Percentiles rank a stretch among this genome's conserved stretches.
These are phyloP conservation scores for Hoplias malabaricus DNA, from an alignment of 2,113 vertebrate genomes.

Conservation along the genomic window DNA sequence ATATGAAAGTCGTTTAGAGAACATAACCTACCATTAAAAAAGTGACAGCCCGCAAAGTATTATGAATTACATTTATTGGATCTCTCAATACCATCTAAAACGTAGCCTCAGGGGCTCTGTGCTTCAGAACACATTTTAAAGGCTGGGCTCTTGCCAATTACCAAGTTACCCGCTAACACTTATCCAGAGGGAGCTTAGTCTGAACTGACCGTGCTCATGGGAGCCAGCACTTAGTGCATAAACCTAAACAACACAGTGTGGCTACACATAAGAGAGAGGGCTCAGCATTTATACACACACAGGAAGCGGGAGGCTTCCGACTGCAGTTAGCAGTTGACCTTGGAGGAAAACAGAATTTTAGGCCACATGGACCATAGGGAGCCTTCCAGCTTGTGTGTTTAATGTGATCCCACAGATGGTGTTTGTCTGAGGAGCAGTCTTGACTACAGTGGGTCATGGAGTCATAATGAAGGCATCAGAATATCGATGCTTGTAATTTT, in stretches of 20 bases:
- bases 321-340: not conserved
- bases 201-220: not conserved
- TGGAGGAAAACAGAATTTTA: not conserved
- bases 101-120: conserved; percentile 7
- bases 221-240: not conserved
- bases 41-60: conserved; percentile 14
- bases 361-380: not conserved
- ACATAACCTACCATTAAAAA: conserved; percentile 22
- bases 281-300: not conserved
- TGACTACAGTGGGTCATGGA: not conserved
- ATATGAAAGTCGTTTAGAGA: conserved; percentile 11
- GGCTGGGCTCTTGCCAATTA: not conserved
- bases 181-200: conserved; percentile 19
- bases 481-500: too few relatives aligned
- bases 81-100: conserved; percentile 24
- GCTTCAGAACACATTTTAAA: conserved; percentile 19
- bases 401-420: not conserved
- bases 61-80: conserved; percentile 34
- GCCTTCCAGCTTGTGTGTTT: not conserved
- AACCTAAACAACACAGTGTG: not conserved
- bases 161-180: not conserved
- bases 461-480: not conserved
- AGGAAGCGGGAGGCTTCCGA: not conserved
- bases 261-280: not conserved
- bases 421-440: not conserved